Base-by-base conservation (phyloP, 2,113 vertebrate species). In the Oreochromis tanganicae region DNA sequence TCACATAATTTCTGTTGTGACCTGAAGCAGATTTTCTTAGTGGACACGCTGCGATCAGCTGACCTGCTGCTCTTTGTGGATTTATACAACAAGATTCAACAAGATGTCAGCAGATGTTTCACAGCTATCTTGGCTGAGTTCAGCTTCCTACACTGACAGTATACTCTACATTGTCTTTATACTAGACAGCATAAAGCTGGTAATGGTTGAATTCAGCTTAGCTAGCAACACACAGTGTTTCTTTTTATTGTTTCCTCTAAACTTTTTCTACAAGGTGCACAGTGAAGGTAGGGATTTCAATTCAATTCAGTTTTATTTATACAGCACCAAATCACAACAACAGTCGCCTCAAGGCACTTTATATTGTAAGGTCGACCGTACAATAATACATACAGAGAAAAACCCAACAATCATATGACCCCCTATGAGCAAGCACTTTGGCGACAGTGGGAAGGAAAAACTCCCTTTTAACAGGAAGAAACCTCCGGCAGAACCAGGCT, bases 301-400 rank as follows among this genome's bases (percentile, higher is more conserved):
- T 57, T 57, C 55, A 57, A 5, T 3, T 59, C 56, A 59, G 4
- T 59, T 16, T 59, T 29, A 59, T 59, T 59, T 59, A 16, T 0
- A 59, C 1, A 29, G 24, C 56, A 2, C 56, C 13, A 59, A 59
- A 29, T 59, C 13, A 59, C 27, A 59, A 29, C 56, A 59, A 2
- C 1, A 29, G 56, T 59, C 56, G 0, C 27, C 56, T 59, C 27
- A 59, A 59, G 27, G 0, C 0, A 0, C 56, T 59, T 59, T 16
- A 9, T 29, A 59, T 0, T 59, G 1, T 29, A 59, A 59, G 27
- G 27, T 59, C 0, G 3, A 16, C 24, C 13, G 24, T 59, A 29
- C 24, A 59, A 59, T 29, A 29, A 16, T 29, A 59, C 0, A 13
- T 0, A n/a, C 27, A 59, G 14, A 17, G 7, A 59, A 32, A 16